Conservation (phyloP, 2,888 invertebrate genomes). For the Leptarthrus brevirostris region DNA sequence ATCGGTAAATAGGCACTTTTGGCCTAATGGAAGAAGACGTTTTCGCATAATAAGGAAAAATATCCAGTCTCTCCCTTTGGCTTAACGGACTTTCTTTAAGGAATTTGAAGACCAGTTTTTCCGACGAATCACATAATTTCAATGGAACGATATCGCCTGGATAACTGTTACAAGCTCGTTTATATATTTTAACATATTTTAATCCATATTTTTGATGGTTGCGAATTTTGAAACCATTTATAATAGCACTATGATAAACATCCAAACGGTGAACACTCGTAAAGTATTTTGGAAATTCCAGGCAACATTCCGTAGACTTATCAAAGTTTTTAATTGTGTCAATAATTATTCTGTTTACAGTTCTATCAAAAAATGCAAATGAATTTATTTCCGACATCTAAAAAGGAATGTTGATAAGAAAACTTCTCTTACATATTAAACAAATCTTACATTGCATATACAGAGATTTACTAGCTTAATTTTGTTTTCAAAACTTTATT, state of each 20-base stretch:
- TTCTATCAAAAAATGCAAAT: not conserved
- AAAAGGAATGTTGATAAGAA: too few species aligned
- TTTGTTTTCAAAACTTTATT: too few species aligned
- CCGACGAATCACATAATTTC: not conserved
- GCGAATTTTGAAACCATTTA: not conserved
- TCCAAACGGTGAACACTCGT: not conserved
- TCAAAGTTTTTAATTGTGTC: not conserved
- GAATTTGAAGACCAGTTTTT: not conserved
- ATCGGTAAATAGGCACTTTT: conserved; percentile 25
- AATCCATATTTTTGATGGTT: not conserved
- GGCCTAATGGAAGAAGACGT: not conserved
- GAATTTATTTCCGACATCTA: not conserved
- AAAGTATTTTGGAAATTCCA: conserved; percentile 17
- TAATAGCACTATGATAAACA: not conserved
- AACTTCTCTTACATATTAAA: too few species aligned
- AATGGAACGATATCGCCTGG: not conserved
- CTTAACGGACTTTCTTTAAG: not conserved
- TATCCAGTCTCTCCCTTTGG: not conserved
- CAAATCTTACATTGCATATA: too few species aligned
- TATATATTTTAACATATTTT: conserved; percentile 5
- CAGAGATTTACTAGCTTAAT: too few species aligned
- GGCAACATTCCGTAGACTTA: conserved; percentile 2
- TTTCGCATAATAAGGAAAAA: not conserved
- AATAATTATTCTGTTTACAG: not conserved
- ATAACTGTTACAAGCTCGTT: not conserved